Conservation (phyloP, 2,797 vertebrate species). For the Brachyalestes nurse region DNA sequence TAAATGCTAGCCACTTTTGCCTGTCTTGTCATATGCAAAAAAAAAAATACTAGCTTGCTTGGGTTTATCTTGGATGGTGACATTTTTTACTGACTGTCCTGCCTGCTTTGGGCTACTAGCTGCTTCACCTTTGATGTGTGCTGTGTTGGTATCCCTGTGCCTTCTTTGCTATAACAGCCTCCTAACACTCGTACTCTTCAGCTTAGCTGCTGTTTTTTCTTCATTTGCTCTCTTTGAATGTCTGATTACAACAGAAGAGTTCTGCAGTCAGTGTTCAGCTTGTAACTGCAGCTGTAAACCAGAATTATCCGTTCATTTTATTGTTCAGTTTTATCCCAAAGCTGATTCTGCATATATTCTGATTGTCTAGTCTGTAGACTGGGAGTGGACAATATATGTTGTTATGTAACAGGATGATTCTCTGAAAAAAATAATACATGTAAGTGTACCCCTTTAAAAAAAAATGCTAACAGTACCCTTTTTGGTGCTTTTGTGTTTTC, state of each 20-base stretch:
- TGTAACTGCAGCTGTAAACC: no score
- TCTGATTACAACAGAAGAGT: neutral
- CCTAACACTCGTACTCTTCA: constrained; percentile 22
- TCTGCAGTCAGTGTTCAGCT: neutral
- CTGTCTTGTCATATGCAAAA: constrained; percentile 20
- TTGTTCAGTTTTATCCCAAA: no score
- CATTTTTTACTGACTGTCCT: neutral
- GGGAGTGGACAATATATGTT: no score
- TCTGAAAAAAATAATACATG: no score
- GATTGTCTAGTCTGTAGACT: no score
- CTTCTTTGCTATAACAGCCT: constrained; percentile 8
- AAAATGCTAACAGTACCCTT: no score
- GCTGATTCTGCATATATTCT: no score
- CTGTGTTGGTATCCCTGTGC: constrained; percentile 20
- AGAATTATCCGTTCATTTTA: no score
- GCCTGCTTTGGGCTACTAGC: constrained; percentile 17
- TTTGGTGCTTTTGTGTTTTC: no score
- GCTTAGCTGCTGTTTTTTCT: constrained; percentile 44
- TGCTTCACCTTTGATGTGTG: constrained; percentile 27
- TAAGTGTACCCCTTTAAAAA: no score
- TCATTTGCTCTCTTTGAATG: neutral
- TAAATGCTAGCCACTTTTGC: constrained; percentile 50
- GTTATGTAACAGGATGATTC: no score
- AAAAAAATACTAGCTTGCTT: constrained; percentile 36
- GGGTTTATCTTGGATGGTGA: constrained; percentile 31